A percentile compares a stretch with the other conserved stretches of the same genome.
Conservation (phyloP, 1,140 invertebrate species). For the Lepidurus apus region DNA sequence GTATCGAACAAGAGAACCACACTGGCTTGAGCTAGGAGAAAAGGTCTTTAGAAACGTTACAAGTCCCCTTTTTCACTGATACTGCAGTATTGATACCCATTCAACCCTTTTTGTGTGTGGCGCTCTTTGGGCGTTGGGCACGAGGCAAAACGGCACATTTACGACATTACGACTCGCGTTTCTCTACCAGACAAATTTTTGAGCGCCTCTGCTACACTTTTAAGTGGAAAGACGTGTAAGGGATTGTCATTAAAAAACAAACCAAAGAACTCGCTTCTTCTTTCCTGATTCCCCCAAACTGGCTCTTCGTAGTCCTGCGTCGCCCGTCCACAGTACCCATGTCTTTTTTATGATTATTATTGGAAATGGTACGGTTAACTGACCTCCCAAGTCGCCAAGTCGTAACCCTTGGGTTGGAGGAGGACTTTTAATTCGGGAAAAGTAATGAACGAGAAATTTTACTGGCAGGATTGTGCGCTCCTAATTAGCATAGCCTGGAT, state of each 20-base stretch:
- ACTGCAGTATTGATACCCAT: background rate
- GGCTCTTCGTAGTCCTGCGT: background rate
- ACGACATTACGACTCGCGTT: conserved; percentile 12
- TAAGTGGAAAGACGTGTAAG: conserved; percentile 21
- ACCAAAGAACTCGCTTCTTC: background rate
- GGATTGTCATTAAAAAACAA: background rate
- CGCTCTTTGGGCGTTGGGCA: conserved; percentile 17
- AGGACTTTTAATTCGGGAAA: no score
- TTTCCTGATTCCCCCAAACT: background rate
- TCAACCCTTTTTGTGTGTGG: conserved; percentile 1
- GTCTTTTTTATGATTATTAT: background rate
- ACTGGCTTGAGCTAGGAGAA: background rate
- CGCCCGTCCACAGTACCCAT: background rate
- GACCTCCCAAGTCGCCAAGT: background rate
- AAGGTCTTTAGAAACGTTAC: background rate
- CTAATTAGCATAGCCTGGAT: no score
- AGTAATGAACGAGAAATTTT: no score
- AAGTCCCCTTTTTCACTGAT: background rate
- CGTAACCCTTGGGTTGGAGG: background rate
- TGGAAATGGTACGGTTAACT: background rate
- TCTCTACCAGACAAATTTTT: conserved; percentile 7
- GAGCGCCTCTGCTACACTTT: conserved; percentile 8
- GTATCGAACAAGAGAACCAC: background rate
- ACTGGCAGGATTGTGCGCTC: no score
- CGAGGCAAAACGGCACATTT: conserved; percentile 17